A percentile compares a stretch with the other conserved stretches of the same genome.
Evolutionary conservation across 2,888 invertebrate genomes (phyloP).

Genomic region (Muscina levida): DNA sequence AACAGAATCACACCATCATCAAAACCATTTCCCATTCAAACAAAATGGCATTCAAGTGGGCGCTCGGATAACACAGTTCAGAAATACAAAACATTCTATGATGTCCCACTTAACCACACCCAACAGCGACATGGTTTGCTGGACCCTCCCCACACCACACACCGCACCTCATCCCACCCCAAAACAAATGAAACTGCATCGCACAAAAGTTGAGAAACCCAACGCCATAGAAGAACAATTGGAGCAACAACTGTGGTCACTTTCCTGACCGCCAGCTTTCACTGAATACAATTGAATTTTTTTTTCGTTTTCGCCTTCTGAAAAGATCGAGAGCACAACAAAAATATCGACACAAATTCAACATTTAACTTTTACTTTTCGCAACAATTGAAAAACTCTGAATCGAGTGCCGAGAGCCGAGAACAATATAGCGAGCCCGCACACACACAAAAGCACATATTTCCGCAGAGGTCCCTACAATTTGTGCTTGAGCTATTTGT

Average conservation of each 20-base stretch:
- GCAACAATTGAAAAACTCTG: background rate
- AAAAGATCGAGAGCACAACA: background rate
- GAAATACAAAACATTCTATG: background rate
- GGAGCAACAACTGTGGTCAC: conserved; percentile 50
- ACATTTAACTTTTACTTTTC: conserved; percentile 16
- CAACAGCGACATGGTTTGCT: background rate
- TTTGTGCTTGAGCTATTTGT: conserved; percentile 1
- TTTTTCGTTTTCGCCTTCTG: background rate
- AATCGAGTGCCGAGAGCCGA: too few relatives aligned
- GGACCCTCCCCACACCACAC: too few relatives aligned
- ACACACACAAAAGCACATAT: background rate
- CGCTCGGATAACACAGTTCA: too few relatives aligned
- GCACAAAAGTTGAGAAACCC: background rate
- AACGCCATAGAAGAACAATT: conserved; percentile 51
- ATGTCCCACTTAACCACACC: too few relatives aligned
- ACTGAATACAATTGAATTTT: background rate
- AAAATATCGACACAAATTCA: conserved; percentile 26
- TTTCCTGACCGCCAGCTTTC: background rate
- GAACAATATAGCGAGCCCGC: too few relatives aligned
- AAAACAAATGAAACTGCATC: background rate
- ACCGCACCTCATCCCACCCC: background rate
- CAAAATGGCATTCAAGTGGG: too few relatives aligned
- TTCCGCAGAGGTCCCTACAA: background rate
- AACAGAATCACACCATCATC: too few relatives aligned
- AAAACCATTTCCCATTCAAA: too few relatives aligned